These are phyloP conservation scores for Gambusia yucatana DNA, from an alignment of 2,797 vertebrate species.

Conservation along the genomic window DNA sequence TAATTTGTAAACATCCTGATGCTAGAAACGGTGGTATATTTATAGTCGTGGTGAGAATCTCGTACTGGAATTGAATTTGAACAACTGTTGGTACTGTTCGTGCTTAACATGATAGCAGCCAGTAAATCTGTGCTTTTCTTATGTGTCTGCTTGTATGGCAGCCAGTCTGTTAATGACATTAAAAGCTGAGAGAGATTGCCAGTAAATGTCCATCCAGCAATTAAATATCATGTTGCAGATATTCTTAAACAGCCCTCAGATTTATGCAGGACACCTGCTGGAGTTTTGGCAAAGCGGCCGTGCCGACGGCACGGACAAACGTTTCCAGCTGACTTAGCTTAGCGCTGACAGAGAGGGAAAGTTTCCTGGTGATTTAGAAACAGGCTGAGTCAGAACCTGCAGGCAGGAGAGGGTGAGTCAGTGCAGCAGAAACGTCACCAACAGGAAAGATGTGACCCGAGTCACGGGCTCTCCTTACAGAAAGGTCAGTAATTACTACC, in stretches of 20 bases:
- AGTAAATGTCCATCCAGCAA: constrained; percentile 19
- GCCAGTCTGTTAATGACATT: constrained; percentile 45
- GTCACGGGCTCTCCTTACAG: neutral
- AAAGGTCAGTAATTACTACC: constrained; percentile 2
- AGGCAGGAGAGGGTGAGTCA: constrained; percentile 32
- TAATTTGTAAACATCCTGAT: neutral
- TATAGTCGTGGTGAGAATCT: neutral
- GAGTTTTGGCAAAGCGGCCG: constrained; percentile 23
- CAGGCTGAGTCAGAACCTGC: constrained; percentile 43
- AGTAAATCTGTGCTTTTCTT: constrained; percentile 8
- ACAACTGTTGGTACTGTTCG: neutral
- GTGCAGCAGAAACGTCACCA: neutral
- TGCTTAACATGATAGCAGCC: constrained; percentile 3
- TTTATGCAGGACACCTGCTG: constrained; percentile 8
- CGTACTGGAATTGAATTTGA: neutral
- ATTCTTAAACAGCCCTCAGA: neutral
- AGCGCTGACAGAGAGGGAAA: constrained; percentile 6
- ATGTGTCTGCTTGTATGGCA: constrained; percentile 21
- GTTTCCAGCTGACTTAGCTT: constrained; percentile 16
- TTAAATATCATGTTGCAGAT: constrained; percentile 27
- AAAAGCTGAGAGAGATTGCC: constrained; percentile 31
- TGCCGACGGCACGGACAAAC: constrained; percentile 13
- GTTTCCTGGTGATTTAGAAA: constrained; percentile 4
- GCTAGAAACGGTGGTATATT: neutral
- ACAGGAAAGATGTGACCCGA: neutral